Evolutionary conservation across 2,888 invertebrate species (phyloP).

Genomic region (Rotaria macrura): DNA sequence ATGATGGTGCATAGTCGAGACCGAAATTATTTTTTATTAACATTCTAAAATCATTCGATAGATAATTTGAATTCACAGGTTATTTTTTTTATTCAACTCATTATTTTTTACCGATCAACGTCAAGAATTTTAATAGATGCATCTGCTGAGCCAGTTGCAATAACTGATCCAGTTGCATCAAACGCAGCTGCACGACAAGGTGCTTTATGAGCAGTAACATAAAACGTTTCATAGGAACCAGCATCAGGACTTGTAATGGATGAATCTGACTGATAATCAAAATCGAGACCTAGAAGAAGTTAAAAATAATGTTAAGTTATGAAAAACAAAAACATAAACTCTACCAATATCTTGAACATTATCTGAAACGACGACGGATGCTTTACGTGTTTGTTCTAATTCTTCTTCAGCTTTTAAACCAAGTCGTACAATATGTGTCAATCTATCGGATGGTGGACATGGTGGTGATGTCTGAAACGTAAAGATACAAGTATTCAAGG

Average conservation of each 20-base stretch:
- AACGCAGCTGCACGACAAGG: constrained; percentile 85
- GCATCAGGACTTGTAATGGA: constrained; percentile 72
- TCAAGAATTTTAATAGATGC: constrained; percentile 97
- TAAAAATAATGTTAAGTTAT: neutral
- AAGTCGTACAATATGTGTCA: constrained; percentile 71
- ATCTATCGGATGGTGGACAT: constrained; percentile 85
- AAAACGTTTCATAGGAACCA: constrained; percentile 91
- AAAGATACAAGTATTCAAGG: neutral
- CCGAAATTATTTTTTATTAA: neutral
- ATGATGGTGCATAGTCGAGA: constrained; percentile 9
- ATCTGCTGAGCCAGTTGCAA: constrained; percentile 94
- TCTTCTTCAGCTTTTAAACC: constrained; percentile 74
- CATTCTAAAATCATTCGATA: neutral
- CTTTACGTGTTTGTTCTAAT: constrained; percentile 27
- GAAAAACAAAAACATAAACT: neutral
- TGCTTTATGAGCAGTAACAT: constrained; percentile 93
- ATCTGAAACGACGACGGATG: neutral
- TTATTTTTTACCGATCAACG: constrained; percentile 71
- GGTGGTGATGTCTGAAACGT: constrained; percentile 65
- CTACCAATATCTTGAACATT: constrained; percentile 16
- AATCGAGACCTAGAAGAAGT: constrained; percentile 22
- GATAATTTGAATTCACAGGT: no score
- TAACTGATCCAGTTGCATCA: constrained; percentile 73
- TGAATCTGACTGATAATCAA: constrained; percentile 32
- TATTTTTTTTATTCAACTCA: neutral